Evolutionary conservation across 2,888 invertebrate genomes (phyloP).

Genomic region (Dryocosmus kuriphilus): DNA sequence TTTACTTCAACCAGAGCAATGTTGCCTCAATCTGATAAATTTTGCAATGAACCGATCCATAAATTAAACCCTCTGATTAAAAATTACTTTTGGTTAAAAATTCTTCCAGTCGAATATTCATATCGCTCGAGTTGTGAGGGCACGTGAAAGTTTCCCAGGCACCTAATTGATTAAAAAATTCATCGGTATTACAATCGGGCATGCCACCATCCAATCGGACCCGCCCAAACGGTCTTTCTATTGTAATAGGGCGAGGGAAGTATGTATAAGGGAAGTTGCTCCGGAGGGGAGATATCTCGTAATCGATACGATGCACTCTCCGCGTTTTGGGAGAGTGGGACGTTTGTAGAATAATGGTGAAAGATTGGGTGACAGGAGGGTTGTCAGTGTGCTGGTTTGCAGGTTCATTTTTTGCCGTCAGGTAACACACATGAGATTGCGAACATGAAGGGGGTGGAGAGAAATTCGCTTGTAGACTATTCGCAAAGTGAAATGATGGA

Average conservation of each 20-base stretch:
- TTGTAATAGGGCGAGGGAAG: constrained; percentile 25
- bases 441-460: constrained; percentile 25
- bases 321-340: not conserved
- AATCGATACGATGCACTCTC: constrained; percentile 22
- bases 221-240: constrained; percentile 22
- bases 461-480: constrained; percentile 12
- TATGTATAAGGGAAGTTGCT: constrained; percentile 22
- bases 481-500: constrained; percentile 28
- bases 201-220: constrained; percentile 16
- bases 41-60: not conserved
- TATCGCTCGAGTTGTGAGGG: not conserved
- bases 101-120: not conserved
- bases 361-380: not conserved
- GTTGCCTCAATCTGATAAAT: no score
- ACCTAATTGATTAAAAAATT: constrained; percentile 32
- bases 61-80: not conserved
- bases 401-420: constrained; percentile 3
- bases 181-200: constrained; percentile 1
- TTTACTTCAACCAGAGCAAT: not conserved
- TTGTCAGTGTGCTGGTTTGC: not conserved
- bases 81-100: not conserved
- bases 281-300: not conserved
- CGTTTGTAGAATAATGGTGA: constrained; percentile 3
- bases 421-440: not conserved
- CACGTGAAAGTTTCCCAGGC: constrained; percentile 22